Evolutionary conservation across 2,113 vertebrate genomes (phyloP), one percentile per base, ranked within the genome.

Genomic region (Epinephelus cyanopodus): DNA sequence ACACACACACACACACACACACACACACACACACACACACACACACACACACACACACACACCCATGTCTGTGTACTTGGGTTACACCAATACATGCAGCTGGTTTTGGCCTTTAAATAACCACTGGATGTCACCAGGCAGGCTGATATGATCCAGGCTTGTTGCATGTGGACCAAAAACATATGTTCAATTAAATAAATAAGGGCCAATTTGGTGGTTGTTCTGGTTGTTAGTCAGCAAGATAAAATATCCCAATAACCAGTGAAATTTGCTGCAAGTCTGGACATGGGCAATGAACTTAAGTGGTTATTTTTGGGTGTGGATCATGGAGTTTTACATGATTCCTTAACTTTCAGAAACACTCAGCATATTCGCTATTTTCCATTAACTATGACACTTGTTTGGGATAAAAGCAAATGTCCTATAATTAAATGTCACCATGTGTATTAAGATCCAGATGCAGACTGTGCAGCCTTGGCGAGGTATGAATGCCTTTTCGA

Each of bases 51-150:
- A 45, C 9, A 42, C 10, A 57, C 47, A 42, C 42, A 62, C 72
- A 72, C 0, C 3, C 27, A 47, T 14, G 27, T 54, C 21, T 72
- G 81, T 50, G 53, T n/a, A 23, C 56, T 64, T 27, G 11, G 48
- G 65, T 80, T 69, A 29, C 68, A 81, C 66, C 63, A 42, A 56
- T 67, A 72, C 11, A 64, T 61, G 70, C 74, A 71, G 81, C 68
- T 71, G 70, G 33, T 58, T 74, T 50, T 65, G 37, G 77, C 62
- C 76, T 68, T 70, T 79, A 78, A 87, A 79, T 83, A 81, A 79
- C 79, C 45, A 64, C 42, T 56, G 37, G 67, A 72, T 85, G 87
- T 77, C 87, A 82, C 42, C 50, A 33, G 15, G 74, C 76, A 3
- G 60, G 48, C 74, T 7, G 61, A 63, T 62, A 17, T 50, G 82